Conservation (phyloP, 2,797 vertebrate genomes). For the Ceyx erithaca region DNA sequence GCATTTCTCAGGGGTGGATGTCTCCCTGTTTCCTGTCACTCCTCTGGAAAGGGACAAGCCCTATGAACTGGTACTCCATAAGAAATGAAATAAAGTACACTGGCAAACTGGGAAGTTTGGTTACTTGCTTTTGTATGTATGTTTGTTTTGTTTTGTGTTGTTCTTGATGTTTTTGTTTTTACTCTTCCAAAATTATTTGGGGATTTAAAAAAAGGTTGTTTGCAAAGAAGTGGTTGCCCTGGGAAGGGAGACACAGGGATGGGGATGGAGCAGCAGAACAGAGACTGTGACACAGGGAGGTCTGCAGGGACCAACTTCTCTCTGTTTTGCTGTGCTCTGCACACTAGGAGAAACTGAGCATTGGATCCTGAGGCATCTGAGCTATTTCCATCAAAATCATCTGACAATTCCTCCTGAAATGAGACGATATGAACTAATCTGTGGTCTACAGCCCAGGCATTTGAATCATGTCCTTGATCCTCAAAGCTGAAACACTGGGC, state of each 20-base stretch:
- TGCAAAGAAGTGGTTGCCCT: background rate
- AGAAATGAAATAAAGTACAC: background rate
- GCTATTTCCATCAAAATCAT: constrained; percentile 4
- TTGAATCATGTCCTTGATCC: background rate
- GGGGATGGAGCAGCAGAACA: background rate
- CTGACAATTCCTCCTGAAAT: background rate
- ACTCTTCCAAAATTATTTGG: background rate
- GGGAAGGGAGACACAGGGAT: background rate
- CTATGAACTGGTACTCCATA: background rate
- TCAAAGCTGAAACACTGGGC: background rate
- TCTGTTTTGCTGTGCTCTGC: background rate
- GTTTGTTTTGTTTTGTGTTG: background rate
- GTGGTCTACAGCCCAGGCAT: background rate
- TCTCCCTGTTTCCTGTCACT: background rate
- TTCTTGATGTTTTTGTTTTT: background rate
- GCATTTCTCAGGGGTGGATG: background rate
- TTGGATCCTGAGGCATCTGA: background rate
- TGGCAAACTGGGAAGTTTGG: background rate
- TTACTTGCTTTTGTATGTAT: accelerated
- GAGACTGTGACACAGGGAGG: accelerated
- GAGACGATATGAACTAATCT: background rate
- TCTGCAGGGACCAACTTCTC: background rate
- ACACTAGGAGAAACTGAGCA: background rate
- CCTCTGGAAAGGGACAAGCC: background rate
- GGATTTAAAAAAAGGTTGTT: background rate